Conservation (phyloP, 2,797 vertebrate species). For the Thalassophryne amazonica region DNA sequence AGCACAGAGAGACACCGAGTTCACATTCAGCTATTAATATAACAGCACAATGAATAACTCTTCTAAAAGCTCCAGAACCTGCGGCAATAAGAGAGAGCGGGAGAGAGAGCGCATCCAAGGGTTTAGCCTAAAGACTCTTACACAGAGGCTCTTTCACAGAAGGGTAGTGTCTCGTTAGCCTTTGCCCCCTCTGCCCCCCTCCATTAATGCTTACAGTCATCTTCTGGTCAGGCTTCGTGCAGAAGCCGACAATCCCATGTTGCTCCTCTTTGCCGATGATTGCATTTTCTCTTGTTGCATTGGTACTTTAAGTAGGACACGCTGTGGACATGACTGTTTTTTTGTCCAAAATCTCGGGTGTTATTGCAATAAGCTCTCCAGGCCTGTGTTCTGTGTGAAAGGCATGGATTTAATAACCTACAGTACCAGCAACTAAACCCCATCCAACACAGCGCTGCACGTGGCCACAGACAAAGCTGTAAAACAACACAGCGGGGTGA, state of each 20-base stretch:
- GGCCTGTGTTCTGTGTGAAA: not conserved
- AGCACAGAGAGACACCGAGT: slow-evolving; percentile 32
- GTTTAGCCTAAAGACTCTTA: slow-evolving; percentile 12
- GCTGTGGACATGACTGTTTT: not conserved
- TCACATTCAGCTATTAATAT: slow-evolving; percentile 30
- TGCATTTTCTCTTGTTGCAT: not conserved
- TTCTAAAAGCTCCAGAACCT: not conserved
- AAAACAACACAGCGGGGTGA: slow-evolving; percentile 18
- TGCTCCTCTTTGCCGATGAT: not conserved
- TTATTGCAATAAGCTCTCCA: slow-evolving; percentile 44
- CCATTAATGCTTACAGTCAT: slow-evolving; percentile 1
- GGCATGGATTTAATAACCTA: slow-evolving; percentile 26
- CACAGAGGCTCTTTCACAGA: slow-evolving; percentile 1
- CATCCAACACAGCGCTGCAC: not conserved
- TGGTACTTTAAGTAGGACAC: too few species aligned
- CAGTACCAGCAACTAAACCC: slow-evolving; percentile 40
- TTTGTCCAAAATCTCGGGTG: not conserved
- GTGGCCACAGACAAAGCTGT: slow-evolving; percentile 21
- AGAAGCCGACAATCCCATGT: not conserved
- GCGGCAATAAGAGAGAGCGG: not conserved
- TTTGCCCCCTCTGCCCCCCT: slow-evolving; percentile 8
- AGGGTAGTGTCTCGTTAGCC: slow-evolving; percentile 8
- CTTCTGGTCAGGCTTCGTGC: not conserved
- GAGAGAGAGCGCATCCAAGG: not conserved
- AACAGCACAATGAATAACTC: slow-evolving; percentile 42